phyloP scores from a whole-genome alignment of 2,797 vertebrate genomes.

The Sebastes elongatus region DNA sequence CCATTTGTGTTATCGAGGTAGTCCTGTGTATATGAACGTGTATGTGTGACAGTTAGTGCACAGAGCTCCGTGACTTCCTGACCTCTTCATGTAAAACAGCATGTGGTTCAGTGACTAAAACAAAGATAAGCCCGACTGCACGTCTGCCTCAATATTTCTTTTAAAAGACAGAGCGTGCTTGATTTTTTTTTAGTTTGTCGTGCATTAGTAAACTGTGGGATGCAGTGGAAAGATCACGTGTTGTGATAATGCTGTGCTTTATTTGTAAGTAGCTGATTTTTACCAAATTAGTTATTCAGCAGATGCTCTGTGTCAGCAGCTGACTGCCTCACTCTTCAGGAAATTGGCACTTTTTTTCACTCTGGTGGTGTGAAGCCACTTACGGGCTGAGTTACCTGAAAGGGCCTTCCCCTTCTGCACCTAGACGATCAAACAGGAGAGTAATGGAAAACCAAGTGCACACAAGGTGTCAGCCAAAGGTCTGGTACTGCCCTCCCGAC shows the following conservation, averaged over 20 bases:
- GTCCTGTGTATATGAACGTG: not conserved
- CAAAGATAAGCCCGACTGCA: conserved; percentile 56
- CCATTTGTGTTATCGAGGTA: conserved; percentile 33
- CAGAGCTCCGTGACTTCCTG: conserved; percentile 76
- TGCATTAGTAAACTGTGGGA: conserved; percentile 12
- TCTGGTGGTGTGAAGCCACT: conserved; percentile 41
- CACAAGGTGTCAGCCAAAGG: conserved; percentile 44
- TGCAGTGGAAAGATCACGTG: conserved; percentile 1
- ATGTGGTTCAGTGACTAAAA: conserved; percentile 69
- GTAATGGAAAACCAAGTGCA: conserved; percentile 54
- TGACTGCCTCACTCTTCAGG: conserved; percentile 44
- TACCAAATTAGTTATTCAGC: not conserved
- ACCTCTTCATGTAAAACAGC: conserved; percentile 69
- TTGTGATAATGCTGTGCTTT: not conserved
- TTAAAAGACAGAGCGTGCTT: conserved; percentile 39
- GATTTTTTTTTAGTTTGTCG: conserved; percentile 15
- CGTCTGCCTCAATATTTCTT: conserved; percentile 56
- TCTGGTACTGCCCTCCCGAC: conserved; percentile 64
- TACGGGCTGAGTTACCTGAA: conserved; percentile 23
- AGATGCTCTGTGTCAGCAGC: not conserved
- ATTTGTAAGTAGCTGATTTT: not conserved
- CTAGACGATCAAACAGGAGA: conserved; percentile 38
- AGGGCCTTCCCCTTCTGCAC: conserved; percentile 45
- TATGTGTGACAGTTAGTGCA: conserved; percentile 6
- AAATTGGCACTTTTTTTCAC: conserved; percentile 32